A percentile compares a stretch with the other conserved stretches of the same genome.
Evolutionary conservation across 2,113 vertebrate species (phyloP).

Genomic region (Epinephelus moara): DNA sequence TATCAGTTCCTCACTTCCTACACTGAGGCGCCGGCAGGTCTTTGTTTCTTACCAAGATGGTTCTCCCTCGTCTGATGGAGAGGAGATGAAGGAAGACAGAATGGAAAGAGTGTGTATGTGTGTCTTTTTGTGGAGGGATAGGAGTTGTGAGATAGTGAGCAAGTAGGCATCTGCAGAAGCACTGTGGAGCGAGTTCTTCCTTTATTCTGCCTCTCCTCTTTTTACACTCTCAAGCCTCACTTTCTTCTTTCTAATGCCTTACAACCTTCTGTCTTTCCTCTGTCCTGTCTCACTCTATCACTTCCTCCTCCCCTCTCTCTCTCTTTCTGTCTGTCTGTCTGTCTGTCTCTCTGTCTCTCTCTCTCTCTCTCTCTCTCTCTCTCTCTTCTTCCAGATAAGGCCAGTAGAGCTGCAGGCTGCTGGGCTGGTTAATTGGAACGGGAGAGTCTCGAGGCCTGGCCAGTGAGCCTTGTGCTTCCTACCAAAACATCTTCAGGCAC

Average conservation of each 20-base stretch:
- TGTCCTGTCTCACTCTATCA: constrained; percentile 42
- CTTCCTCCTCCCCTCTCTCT: not conserved
- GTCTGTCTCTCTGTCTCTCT: not conserved
- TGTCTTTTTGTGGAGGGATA: not conserved
- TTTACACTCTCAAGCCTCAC: constrained; percentile 28
- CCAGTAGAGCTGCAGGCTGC: constrained; percentile 74
- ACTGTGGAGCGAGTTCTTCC: constrained; percentile 7
- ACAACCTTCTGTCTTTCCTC: constrained; percentile 39
- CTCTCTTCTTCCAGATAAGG: constrained; percentile 70
- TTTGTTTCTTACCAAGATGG: constrained; percentile 23
- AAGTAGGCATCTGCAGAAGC: constrained; percentile 25
- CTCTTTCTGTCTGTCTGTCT: not conserved
- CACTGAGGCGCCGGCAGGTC: not conserved
- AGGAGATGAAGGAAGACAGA: not conserved
- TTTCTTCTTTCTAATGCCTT: constrained; percentile 21
- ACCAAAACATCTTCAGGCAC: constrained; percentile 78
- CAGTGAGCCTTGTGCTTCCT: constrained; percentile 71
- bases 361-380: not conserved
- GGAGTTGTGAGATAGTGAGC: constrained; percentile 19
- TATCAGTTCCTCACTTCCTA: not conserved
- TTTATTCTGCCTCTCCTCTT: constrained; percentile 6
- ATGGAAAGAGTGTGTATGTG: not conserved
- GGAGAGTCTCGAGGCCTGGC: constrained; percentile 73
- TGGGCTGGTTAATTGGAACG: constrained; percentile 82
- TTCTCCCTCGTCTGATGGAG: not conserved